Percentiles rank a stretch among this genome's conserved stretches.
Conservation (phyloP, 2,888 invertebrate genomes). For the Eupithecia centaureata region DNA sequence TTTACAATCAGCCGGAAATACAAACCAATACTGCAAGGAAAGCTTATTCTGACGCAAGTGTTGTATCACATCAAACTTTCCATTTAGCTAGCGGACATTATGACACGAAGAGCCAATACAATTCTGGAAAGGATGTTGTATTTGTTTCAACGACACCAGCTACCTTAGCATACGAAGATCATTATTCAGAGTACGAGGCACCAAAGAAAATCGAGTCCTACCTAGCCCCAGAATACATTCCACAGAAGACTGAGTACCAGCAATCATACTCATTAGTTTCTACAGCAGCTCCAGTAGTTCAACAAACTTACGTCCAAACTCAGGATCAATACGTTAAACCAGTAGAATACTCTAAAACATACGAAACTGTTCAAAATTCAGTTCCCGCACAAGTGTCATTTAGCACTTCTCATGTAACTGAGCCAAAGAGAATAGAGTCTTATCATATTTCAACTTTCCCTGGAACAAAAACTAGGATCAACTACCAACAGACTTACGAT, state of each 20-base stretch:
- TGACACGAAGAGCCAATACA: slow-evolving; percentile 53
- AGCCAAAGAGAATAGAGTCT: slow-evolving; percentile 65
- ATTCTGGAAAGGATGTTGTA: slow-evolving; percentile 59
- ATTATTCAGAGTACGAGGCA: slow-evolving; percentile 66
- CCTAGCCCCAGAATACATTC: slow-evolving; percentile 58
- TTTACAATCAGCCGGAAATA: slow-evolving; percentile 73
- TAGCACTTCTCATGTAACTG: slow-evolving; percentile 59
- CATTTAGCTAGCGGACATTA: slow-evolving; percentile 52
- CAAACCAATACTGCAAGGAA: slow-evolving; percentile 61
- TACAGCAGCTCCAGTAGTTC: slow-evolving; percentile 59
- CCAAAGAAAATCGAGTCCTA: slow-evolving; percentile 59
- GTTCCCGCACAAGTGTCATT: slow-evolving; percentile 53
- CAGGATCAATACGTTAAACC: slow-evolving; percentile 60
- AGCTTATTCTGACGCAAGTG: slow-evolving; percentile 71
- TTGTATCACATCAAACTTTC: slow-evolving; percentile 74
- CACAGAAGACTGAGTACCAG: slow-evolving; percentile 63
- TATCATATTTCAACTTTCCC: slow-evolving; percentile 64
- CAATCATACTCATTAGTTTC: slow-evolving; percentile 60
- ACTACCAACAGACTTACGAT: slow-evolving; percentile 66
- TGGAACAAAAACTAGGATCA: slow-evolving; percentile 55
- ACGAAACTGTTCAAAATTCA: slow-evolving; percentile 49
- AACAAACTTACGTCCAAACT: slow-evolving; percentile 58
- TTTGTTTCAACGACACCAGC: slow-evolving; percentile 73
- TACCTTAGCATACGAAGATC: slow-evolving; percentile 69
- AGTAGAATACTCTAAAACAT: slow-evolving; percentile 52